A percentile compares a stretch with the other conserved stretches of the same genome.
Conservation (phyloP, 2,113 vertebrate species). For the Microtus richardsoni region DNA sequence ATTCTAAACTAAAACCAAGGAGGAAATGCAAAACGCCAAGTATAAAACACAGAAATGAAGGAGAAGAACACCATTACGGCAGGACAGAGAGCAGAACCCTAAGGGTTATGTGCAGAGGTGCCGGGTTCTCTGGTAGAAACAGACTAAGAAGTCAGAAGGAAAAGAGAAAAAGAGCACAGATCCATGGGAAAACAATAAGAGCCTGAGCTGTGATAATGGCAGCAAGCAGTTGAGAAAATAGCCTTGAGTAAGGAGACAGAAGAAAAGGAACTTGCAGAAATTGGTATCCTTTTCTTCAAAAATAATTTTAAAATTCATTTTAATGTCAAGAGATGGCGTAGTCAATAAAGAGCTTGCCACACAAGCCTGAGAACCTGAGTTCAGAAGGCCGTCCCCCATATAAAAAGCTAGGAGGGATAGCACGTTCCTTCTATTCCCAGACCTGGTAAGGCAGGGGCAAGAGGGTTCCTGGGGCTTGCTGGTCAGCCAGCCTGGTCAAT, state of each 20-base stretch:
- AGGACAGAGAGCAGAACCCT: background rate
- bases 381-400: background rate
- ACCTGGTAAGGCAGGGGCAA: background rate
- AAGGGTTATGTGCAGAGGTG: background rate
- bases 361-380: background rate
- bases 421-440: background rate
- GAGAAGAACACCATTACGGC: background rate
- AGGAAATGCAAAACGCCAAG: background rate
- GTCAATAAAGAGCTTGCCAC: background rate
- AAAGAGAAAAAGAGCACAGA: background rate
- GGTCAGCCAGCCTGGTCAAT: background rate
- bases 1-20: constrained; percentile 3
- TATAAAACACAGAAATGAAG: background rate
- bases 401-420: background rate
- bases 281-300: background rate
- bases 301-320: background rate
- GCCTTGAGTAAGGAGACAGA: background rate
- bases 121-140: background rate
- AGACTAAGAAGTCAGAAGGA: background rate
- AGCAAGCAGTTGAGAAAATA: background rate
- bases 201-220: background rate
- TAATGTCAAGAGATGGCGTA: background rate
- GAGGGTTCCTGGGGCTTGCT: background rate
- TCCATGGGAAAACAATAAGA: background rate
- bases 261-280: background rate